These are phyloP conservation scores for Drosophila subsilvestris DNA, from an alignment of 2,888 invertebrate species.

Conservation along the genomic window DNA sequence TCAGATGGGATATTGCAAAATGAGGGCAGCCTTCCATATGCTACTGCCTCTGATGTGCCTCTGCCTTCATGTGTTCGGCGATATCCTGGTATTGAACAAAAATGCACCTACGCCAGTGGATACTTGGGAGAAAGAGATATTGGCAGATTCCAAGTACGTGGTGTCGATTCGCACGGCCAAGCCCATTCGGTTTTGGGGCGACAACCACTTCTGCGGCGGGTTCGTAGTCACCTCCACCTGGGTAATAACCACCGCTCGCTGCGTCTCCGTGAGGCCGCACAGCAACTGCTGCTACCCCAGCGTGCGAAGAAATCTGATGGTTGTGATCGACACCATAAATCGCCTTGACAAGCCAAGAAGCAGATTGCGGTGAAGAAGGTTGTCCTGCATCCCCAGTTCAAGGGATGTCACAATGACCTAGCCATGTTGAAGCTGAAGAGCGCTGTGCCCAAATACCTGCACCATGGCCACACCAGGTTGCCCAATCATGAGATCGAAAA, in stretches of 20 bases:
- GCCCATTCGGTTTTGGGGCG: slow-evolving; percentile 45
- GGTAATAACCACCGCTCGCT: slow-evolving; percentile 56
- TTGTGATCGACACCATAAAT: slow-evolving; percentile 47
- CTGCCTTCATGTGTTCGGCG: not conserved
- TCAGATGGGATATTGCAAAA: not conserved
- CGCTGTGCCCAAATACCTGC: slow-evolving; percentile 16
- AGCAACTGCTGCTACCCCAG: not conserved
- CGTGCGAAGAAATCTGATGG: slow-evolving; percentile 7
- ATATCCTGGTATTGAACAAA: not conserved
- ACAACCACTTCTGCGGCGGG: slow-evolving; percentile 61
- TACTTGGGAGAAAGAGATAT: no score
- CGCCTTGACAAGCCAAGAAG: slow-evolving; percentile 24
- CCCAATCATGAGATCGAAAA: not conserved
- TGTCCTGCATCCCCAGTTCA: slow-evolving; percentile 22
- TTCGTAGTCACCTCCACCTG: slow-evolving; percentile 39
- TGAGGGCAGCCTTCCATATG: not conserved
- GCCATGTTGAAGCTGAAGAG: slow-evolving; percentile 48
- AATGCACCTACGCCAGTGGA: no score
- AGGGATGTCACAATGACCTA: slow-evolving; percentile 39
- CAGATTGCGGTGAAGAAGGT: slow-evolving; percentile 34
- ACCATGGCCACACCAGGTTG: not conserved
- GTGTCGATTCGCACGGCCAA: slow-evolving; percentile 53
- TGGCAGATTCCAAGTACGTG: slow-evolving; percentile 4
- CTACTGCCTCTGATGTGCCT: not conserved
- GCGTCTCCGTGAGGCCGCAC: slow-evolving; percentile 30